Conservation (phyloP, 1,140 invertebrate genomes). For the Harlomillsia oculata region DNA sequence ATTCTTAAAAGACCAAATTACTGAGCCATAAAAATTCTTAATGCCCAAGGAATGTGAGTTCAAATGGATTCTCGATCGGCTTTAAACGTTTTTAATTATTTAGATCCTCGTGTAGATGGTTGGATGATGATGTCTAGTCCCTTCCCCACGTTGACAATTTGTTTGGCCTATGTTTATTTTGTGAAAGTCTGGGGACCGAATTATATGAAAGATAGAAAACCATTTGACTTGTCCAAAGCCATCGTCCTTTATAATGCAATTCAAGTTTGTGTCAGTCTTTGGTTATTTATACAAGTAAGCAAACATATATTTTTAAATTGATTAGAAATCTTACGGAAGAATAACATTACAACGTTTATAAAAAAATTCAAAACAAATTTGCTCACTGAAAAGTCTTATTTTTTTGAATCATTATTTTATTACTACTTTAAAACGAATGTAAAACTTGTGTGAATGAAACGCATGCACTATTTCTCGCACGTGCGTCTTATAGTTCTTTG, state of each 20-base stretch:
- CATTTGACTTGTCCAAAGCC: conserved; percentile 63
- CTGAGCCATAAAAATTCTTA: too few species aligned
- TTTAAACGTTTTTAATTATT: too few species aligned
- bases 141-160: conserved; percentile 71
- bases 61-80: too few species aligned
- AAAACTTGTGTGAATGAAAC: too few species aligned
- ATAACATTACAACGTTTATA: too few species aligned
- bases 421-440: too few species aligned
- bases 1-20: not conserved
- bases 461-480: too few species aligned
- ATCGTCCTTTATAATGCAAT: conserved; percentile 74
- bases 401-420: too few species aligned
- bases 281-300: conserved; percentile 67
- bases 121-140: conserved; percentile 84
- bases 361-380: too few species aligned
- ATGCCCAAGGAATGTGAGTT: too few species aligned
- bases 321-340: not conserved
- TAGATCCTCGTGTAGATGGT: conserved; percentile 77
- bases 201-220: conserved; percentile 75
- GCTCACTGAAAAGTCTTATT: too few species aligned
- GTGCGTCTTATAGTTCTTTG: too few species aligned
- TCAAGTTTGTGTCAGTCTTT: conserved; percentile 70
- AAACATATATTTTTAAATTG: conserved; percentile 36
- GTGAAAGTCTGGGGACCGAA: conserved; percentile 69
- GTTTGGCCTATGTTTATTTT: conserved; percentile 73